Conservation (phyloP, 2,888 invertebrate genomes). For the Scotopteryx bipunctaria region DNA sequence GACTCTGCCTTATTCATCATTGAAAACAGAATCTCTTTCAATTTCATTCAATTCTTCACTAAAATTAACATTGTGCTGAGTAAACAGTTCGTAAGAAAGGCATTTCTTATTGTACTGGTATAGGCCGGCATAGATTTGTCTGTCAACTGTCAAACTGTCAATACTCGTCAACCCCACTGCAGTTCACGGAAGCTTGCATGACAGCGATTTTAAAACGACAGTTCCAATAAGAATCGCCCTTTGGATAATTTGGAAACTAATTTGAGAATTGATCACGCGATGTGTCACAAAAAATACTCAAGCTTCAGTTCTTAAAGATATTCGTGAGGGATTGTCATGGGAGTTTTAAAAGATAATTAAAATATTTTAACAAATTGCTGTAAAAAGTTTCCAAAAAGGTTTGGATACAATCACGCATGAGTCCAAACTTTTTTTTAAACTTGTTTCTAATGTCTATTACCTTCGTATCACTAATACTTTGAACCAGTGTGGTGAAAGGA, state of each 20-base stretch:
- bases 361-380: neutral
- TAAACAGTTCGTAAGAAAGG: neutral
- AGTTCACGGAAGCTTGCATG: constrained; percentile 55
- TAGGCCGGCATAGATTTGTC: no score
- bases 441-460: no score
- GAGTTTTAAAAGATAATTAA: constrained; percentile 5
- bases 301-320: constrained; percentile 10
- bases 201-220: constrained; percentile 59
- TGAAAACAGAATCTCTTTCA: no score
- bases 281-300: constrained; percentile 30
- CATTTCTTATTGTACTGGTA: no score
- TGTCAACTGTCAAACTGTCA: neutral
- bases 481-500: no score
- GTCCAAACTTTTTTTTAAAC: no score
- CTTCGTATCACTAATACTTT: no score
- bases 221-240: constrained; percentile 58
- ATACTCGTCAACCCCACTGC: neutral
- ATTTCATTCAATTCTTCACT: no score
- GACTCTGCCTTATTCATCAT: no score
- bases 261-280: constrained; percentile 71
- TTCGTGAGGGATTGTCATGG: constrained; percentile 18
- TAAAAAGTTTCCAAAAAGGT: no score
- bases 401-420: no score
- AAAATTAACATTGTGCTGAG: no score
- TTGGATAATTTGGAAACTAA: constrained; percentile 66